Base-by-base conservation (phyloP, 2,113 vertebrate genomes). In the Gopherus evgoodei region DNA sequence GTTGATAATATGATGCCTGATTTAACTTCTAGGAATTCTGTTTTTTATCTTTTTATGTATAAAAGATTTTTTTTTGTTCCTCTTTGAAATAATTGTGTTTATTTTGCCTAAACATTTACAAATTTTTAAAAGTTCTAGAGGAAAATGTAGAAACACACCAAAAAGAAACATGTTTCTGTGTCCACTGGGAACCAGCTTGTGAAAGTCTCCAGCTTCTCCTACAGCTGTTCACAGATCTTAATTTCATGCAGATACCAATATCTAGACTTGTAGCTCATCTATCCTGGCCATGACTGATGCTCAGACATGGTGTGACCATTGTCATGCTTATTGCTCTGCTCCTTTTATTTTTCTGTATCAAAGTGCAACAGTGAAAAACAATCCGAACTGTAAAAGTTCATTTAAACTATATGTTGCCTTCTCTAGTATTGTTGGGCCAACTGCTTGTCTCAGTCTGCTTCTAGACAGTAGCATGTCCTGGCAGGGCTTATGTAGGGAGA, bases 401-500 rank as follows among this genome's bases (percentile, higher is more conserved):
- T 84, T 78, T 44, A 90, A 62, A 29, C 5, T 52, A 31, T 84
- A 81, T 38, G 88, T 90, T 82, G 69, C 78, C 94, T 93, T 94
- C 62, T 89, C 91, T 76, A 53, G 35, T 95, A 90, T 49, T 84
- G 91, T 1, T 25, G 85, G 86, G 84, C 93, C 93, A 96, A 86
- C 27, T 49, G 76, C 84, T 95, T 96, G 91, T 95, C 87, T 94
- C 93, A 93, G 93, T 94, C 59, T 84, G 83, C 69, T 90, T 72
- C 38, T 3, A 92, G 80, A 84, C 69, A 94, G 86, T 38, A 89
- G 88, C 92, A 80, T 72, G 93, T 72, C 54, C 76, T 86, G 76
- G 81, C 93, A 96, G 83, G 31, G 29, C 1, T 84, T 2, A 79
- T 59, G 27, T 76, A 69, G 17, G 16, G 35, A 65, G 65, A n/a